Base-by-base conservation (phyloP, 2,888 invertebrate genomes). In the Ceraclea dissimilis region DNA sequence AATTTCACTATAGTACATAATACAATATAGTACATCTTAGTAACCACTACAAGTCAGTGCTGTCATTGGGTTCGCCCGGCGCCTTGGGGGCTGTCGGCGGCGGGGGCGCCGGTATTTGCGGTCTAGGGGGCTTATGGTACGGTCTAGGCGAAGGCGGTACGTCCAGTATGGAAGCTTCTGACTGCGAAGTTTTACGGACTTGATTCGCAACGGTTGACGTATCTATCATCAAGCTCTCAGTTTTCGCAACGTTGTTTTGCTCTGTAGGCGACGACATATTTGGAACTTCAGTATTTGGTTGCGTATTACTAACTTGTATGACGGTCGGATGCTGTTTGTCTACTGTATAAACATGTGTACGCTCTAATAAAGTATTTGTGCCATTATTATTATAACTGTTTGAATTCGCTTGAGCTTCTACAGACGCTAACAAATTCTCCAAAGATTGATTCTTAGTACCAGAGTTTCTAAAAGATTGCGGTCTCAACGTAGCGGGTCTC, bases 271-370 rank as follows among this genome's bases (percentile, higher is more conserved):
- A 6, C 31, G 31, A 8, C 6, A 11, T 6, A 31, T 11, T 31
- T 11, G 6, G 31, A 31, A 31, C 31, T 6, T 11, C 11, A 31
- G 31, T 6, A 8, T 31, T 58, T 4, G 57, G 49, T 52, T 52
- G 55, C 10, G 48, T 19, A 19, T 56, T 70, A 57, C 78, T 78
- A 60, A 83, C 81, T 67, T 81, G 80, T 56, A 84, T 81, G 65
- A 84, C 76, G 53, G 86, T 85, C 59, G 87, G 85, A 67, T 87
- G 87, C 60, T 87, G 86, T 69, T 85, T 87, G 68, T 87, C 85
- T 49, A 86, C 84, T 31, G 81, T 81, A 72, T 86, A 87, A 53
- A 86, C 75, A 69, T 86, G 86, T 49, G 85, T 81, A 65, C 83
- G 80, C 68, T 86, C 86, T 62, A 86, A 71, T 46, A 79, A 77